phyloP scores from a whole-genome alignment of 2,888 invertebrate genomes.

The Cistogaster globosa region DNA sequence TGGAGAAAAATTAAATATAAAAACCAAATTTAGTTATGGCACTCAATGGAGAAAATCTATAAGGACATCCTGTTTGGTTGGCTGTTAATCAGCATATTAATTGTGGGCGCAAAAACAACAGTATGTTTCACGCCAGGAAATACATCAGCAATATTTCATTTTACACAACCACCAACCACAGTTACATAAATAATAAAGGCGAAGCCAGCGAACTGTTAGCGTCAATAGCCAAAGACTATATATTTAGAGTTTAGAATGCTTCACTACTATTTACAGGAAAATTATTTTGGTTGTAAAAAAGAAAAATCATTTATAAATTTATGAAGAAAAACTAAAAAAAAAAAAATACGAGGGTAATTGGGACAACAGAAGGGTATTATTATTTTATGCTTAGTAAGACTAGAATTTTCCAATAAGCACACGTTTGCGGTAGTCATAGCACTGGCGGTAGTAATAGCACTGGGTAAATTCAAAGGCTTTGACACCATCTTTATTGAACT shows the following conservation, averaged over 20 bases:
- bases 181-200: slow-evolving; percentile 11
- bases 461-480: no score
- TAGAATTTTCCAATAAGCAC: no score
- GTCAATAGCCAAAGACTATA: background rate
- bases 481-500: no score
- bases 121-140: slow-evolving; percentile 24
- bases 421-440: no score
- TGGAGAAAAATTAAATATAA: background rate
- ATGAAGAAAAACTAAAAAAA: background rate
- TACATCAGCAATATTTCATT: slow-evolving; percentile 16
- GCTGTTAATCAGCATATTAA: slow-evolving; percentile 56
- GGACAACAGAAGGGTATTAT: no score
- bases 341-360: no score
- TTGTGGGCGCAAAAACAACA: slow-evolving; percentile 54
- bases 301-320: background rate
- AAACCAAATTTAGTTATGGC: slow-evolving; percentile 46
- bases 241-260: background rate
- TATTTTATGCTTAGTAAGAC: no score
- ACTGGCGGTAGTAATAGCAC: no score
- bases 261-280: background rate
- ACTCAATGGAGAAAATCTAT: slow-evolving; percentile 21
- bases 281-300: background rate
- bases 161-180: background rate
- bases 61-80: slow-evolving; percentile 62
- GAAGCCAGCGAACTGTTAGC: background rate